phyloP scores from a whole-genome alignment of 1,140 invertebrate genomes.

The Apocrypta bakeri region DNA sequence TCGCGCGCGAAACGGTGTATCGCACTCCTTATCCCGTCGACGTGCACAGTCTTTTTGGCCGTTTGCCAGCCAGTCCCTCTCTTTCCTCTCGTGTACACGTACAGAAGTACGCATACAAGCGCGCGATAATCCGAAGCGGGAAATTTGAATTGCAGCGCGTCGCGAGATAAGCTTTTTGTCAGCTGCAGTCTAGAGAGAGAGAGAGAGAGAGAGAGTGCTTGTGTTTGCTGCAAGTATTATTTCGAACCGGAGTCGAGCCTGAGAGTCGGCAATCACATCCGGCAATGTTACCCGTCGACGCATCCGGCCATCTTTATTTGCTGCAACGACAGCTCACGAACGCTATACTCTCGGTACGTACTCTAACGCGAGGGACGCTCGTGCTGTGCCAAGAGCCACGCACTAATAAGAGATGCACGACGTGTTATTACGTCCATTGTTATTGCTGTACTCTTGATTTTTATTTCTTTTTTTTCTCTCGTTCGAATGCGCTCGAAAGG shows the following conservation, averaged over 20 bases:
- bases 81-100: not conserved
- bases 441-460: not conserved
- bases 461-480: not conserved
- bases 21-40: conserved; percentile 21
- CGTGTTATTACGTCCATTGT: not conserved
- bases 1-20: not conserved
- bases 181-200: not conserved
- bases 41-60: conserved; percentile 23
- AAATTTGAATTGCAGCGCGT: conserved; percentile 41
- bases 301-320: conserved; percentile 40
- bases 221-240: not conserved
- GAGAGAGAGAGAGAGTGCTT: not conserved
- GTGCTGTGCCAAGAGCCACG: too few relatives aligned
- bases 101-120: not conserved
- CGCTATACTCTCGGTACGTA: not conserved
- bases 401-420: not conserved
- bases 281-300: not conserved
- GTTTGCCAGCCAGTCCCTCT: not conserved
- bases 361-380: conserved; percentile 5
- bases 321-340: not conserved
- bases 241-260: not conserved
- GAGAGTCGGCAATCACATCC: conserved; percentile 32
- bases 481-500: not conserved
- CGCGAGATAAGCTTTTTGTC: conserved; percentile 32
- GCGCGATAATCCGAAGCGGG: conserved; percentile 25